phyloP scores from a whole-genome alignment of 2,888 invertebrate species.

The Dorcus hopei region DNA sequence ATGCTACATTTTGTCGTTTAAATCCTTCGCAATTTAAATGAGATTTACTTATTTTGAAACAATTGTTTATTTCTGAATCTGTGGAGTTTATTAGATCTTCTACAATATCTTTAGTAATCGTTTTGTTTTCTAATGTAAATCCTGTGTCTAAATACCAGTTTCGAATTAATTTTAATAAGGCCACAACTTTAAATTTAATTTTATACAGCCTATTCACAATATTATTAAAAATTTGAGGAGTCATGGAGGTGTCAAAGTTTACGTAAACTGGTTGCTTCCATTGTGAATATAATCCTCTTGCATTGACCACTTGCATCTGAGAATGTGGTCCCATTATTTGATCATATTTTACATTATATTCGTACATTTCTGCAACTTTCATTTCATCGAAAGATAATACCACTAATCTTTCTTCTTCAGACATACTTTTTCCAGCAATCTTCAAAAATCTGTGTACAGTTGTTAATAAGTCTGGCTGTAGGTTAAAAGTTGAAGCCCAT shows the following conservation, averaged over 20 bases:
- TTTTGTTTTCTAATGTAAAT: not conserved
- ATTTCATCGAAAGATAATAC: conserved; percentile 25
- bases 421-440: too few relatives aligned
- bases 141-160: conserved; percentile 25
- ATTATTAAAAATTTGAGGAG: conserved; percentile 22
- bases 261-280: conserved; percentile 32
- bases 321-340: conserved; percentile 29
- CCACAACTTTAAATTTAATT: conserved; percentile 30
- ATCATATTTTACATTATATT: conserved; percentile 25
- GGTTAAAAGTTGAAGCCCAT: too few relatives aligned
- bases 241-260: conserved; percentile 35
- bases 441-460: too few relatives aligned
- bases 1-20: conserved; percentile 22
- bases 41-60: not conserved
- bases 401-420: too few relatives aligned
- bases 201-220: conserved; percentile 24
- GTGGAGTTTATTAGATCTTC: not conserved
- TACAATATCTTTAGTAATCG: conserved; percentile 3
- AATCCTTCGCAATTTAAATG: conserved; percentile 21
- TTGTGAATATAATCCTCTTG: conserved; percentile 25
- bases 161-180: conserved; percentile 21
- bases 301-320: conserved; percentile 31
- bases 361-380: conserved; percentile 21
- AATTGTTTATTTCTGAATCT: conserved; percentile 13
- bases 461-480: too few relatives aligned